A percentile compares a stretch with the other conserved stretches of the same genome.
Evolutionary conservation across 2,113 vertebrate species (phyloP).

Genomic region (Anser cygnoides): DNA sequence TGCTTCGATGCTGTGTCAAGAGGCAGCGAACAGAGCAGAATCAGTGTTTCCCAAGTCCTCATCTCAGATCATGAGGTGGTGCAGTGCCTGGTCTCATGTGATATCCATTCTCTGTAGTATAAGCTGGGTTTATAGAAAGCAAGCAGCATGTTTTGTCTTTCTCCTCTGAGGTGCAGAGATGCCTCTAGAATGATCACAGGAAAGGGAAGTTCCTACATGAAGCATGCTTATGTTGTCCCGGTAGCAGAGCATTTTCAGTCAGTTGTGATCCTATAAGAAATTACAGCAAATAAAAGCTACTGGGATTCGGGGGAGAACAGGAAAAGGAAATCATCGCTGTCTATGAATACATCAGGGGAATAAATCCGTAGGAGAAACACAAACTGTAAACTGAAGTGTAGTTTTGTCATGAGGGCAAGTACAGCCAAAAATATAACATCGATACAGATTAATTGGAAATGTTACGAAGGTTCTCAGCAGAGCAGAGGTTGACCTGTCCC

Average conservation of each 20-base stretch:
- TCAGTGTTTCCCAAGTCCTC: background rate
- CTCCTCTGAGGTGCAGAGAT: background rate
- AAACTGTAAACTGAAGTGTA: background rate
- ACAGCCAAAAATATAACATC: background rate
- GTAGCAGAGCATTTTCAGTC: background rate
- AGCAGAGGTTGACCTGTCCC: background rate
- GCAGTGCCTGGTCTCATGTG: background rate
- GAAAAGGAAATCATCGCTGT: background rate
- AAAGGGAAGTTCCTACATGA: background rate
- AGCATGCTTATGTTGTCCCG: background rate
- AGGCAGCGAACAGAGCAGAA: background rate
- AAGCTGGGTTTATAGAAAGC: background rate
- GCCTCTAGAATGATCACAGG: background rate
- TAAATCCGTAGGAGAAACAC: background rate
- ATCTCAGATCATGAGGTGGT: rapidly evolving
- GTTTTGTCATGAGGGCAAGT: background rate
- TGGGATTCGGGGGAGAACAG: background rate
- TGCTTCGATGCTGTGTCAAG: background rate
- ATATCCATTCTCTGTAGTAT: background rate
- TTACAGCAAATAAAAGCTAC: background rate
- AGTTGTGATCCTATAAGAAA: background rate
- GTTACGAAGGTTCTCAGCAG: background rate
- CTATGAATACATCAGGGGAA: background rate
- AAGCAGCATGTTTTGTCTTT: background rate
- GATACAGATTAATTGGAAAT: background rate